Evolutionary conservation across 1,140 invertebrate genomes (phyloP).

Genomic region (Drosophila sucinea): DNA sequence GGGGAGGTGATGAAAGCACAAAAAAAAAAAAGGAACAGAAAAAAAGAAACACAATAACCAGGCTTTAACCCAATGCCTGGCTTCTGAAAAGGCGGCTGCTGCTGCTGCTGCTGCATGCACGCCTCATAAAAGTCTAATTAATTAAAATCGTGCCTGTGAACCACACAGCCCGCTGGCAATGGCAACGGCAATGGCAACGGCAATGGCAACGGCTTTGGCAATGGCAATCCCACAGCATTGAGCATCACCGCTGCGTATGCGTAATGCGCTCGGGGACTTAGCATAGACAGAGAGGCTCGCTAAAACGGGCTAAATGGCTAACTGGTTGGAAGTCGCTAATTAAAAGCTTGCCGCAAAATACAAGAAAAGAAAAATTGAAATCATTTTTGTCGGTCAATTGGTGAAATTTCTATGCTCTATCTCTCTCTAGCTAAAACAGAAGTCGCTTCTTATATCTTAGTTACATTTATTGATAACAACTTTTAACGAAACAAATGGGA

Average conservation of each 20-base stretch:
- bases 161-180: slow-evolving; percentile 39
- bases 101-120: slow-evolving; percentile 58
- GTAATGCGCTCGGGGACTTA: slow-evolving; percentile 72
- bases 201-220: slow-evolving; percentile 25
- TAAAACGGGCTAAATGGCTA: slow-evolving; percentile 28
- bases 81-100: slow-evolving; percentile 14
- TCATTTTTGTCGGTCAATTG: slow-evolving; percentile 17
- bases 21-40: slow-evolving; percentile 19
- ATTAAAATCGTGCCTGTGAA: slow-evolving; percentile 73
- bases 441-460: too few relatives aligned
- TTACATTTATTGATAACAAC: too few relatives aligned
- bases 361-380: slow-evolving; percentile 38
- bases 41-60: slow-evolving; percentile 66
- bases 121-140: slow-evolving; percentile 80
- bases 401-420: slow-evolving; percentile 37
- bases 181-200: slow-evolving; percentile 41
- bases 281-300: slow-evolving; percentile 27
- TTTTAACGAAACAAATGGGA: too few relatives aligned
- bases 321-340: slow-evolving; percentile 68
- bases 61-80: slow-evolving; percentile 68
- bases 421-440: not conserved
- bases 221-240: slow-evolving; percentile 49
- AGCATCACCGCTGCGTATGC: slow-evolving; percentile 70
- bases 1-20: slow-evolving; percentile 34
- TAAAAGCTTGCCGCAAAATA: slow-evolving; percentile 72